phyloP scores from a whole-genome alignment of 2,797 vertebrate genomes.

The Galago senegalensis region DNA sequence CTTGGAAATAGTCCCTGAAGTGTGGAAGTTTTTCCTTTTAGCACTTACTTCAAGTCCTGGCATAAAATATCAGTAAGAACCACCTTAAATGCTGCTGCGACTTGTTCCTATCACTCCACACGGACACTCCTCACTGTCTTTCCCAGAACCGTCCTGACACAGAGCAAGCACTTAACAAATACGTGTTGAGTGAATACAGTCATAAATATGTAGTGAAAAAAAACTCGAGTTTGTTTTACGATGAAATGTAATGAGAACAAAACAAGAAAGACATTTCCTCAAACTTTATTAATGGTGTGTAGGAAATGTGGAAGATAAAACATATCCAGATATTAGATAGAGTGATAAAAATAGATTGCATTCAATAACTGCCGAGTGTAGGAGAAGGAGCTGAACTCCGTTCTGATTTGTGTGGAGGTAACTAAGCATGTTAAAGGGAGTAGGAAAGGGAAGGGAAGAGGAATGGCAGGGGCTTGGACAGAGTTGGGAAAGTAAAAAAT shows the following conservation, averaged over 20 bases:
- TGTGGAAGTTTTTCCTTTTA: not conserved
- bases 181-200: not conserved
- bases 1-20: not conserved
- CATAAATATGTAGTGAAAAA: not conserved
- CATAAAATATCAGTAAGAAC: not conserved
- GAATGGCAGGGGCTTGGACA: not conserved
- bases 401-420: not conserved
- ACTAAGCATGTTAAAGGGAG: not conserved
- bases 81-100: not conserved
- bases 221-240: not conserved
- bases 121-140: not conserved
- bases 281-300: not conserved
- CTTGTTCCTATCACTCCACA: not conserved
- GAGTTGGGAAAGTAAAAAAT: not conserved
- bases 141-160: not conserved
- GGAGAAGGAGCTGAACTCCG: not conserved
- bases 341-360: not conserved
- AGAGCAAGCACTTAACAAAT: not conserved
- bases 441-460: accelerated
- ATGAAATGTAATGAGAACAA: not conserved
- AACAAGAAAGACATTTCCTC: not conserved
- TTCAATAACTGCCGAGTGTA: not conserved
- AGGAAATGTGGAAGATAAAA: not conserved
- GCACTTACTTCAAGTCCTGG: not conserved
- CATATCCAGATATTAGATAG: not conserved